Evolutionary conservation across 2,113 vertebrate genomes (phyloP).

Genomic region (Pogonocichla stellata): DNA sequence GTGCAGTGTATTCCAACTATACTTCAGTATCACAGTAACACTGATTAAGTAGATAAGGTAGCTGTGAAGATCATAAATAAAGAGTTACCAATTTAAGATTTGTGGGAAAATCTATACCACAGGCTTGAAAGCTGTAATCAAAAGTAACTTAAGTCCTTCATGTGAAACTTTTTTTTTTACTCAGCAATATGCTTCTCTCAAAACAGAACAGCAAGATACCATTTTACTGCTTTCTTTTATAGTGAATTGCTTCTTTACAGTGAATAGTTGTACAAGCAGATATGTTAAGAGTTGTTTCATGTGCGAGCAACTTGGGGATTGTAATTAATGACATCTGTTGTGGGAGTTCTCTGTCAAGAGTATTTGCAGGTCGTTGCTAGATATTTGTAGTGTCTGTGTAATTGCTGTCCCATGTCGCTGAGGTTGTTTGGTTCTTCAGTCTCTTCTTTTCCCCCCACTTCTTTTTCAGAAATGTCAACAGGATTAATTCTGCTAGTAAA

Average conservation of each 20-base stretch:
- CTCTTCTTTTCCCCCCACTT: accelerated
- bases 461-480: not conserved
- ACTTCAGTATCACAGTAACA: not conserved
- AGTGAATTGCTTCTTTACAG: not conserved
- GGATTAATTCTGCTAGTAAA: not conserved
- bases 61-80: not conserved
- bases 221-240: not conserved
- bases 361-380: not conserved
- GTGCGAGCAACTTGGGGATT: not conserved
- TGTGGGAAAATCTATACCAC: not conserved
- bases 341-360: not conserved
- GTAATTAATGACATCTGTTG: not conserved
- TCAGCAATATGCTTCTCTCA: not conserved
- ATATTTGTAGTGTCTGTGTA: not conserved
- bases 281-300: not conserved
- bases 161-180: not conserved
- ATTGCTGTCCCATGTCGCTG: not conserved
- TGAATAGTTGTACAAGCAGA: not conserved
- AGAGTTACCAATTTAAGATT: not conserved
- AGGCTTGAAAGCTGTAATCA: not conserved
- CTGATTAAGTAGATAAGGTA: not conserved
- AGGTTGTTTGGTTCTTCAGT: not conserved
- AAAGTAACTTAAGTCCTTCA: not conserved
- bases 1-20: not conserved
- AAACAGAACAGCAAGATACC: not conserved